Conservation (phyloP, 1,140 invertebrate genomes). For the Gerris buenoi region DNA sequence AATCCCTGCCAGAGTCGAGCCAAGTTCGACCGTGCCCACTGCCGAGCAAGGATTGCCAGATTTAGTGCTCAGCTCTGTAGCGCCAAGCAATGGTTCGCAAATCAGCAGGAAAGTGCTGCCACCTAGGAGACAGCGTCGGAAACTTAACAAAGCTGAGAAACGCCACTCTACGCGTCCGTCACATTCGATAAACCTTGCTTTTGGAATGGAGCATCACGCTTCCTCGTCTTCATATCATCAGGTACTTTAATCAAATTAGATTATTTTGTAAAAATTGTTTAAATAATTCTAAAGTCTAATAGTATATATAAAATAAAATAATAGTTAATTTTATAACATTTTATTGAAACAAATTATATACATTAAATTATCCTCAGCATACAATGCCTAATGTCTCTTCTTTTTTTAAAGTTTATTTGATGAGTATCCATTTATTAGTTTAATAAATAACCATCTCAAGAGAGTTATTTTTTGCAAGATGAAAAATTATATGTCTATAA, state of each 20-base stretch:
- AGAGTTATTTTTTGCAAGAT: too few species aligned
- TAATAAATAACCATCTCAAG: background rate
- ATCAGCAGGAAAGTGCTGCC: background rate
- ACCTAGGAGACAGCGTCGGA: background rate
- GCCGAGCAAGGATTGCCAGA: background rate
- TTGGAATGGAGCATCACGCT: background rate
- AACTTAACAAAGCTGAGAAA: background rate
- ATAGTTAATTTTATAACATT: too few species aligned
- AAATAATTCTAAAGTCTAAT: too few species aligned
- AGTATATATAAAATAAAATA: too few species aligned
- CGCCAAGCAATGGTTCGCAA: background rate
- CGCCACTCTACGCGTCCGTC: background rate
- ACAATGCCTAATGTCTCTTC: background rate
- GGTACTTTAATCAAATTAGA: too few species aligned
- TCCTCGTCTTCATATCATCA: background rate
- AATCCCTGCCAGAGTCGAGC: too few species aligned
- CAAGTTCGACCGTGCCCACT: too few species aligned
- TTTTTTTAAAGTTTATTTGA: background rate
- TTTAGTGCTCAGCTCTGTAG: background rate
- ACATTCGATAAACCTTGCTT: background rate
- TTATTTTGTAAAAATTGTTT: too few species aligned
- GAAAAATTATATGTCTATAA: too few species aligned
- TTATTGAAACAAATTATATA: too few species aligned
- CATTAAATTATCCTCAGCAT: background rate
- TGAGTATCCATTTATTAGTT: background rate